Conservation (phyloP, 1,140 invertebrate genomes). For the Drosophila orena region DNA sequence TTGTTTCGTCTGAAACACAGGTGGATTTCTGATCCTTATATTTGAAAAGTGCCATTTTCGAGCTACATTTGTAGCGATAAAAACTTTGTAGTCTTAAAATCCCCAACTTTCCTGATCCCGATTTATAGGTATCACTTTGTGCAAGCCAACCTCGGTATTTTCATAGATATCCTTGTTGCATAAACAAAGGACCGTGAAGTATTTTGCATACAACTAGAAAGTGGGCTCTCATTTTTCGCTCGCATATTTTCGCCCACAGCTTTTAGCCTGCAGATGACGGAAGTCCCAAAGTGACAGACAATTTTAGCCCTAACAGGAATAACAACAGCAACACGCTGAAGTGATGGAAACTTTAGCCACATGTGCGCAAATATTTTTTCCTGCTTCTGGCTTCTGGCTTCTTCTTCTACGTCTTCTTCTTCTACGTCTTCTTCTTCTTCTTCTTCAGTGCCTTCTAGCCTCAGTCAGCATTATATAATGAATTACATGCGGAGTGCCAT, state of each 20-base stretch:
- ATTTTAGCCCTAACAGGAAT: slow-evolving; percentile 70
- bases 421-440: not conserved
- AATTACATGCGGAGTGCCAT: slow-evolving; percentile 53
- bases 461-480: slow-evolving; percentile 69
- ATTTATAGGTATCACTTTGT: not conserved
- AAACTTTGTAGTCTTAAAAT: not conserved
- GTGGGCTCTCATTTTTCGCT: slow-evolving; percentile 16
- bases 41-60: slow-evolving; percentile 13
- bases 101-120: too few relatives aligned
- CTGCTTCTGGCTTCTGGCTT: slow-evolving; percentile 1
- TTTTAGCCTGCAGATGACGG: slow-evolving; percentile 49
- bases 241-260: slow-evolving; percentile 17
- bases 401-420: too few relatives aligned
- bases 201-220: slow-evolving; percentile 13
- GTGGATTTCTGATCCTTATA: slow-evolving; percentile 3
- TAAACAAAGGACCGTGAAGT: not conserved
- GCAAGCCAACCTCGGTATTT: not conserved
- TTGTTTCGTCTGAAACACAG: slow-evolving; percentile 39
- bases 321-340: slow-evolving; percentile 26
- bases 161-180: slow-evolving; percentile 5
- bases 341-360: slow-evolving; percentile 56
- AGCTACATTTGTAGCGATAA: not conserved
- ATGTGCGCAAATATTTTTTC: slow-evolving; percentile 63
- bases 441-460: slow-evolving; percentile 2
- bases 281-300: slow-evolving; percentile 75